Evolutionary conservation across 2,888 invertebrate genomes (phyloP), one percentile per base, ranked within the genome.

Genomic region (Mechanitis mazaeus): DNA sequence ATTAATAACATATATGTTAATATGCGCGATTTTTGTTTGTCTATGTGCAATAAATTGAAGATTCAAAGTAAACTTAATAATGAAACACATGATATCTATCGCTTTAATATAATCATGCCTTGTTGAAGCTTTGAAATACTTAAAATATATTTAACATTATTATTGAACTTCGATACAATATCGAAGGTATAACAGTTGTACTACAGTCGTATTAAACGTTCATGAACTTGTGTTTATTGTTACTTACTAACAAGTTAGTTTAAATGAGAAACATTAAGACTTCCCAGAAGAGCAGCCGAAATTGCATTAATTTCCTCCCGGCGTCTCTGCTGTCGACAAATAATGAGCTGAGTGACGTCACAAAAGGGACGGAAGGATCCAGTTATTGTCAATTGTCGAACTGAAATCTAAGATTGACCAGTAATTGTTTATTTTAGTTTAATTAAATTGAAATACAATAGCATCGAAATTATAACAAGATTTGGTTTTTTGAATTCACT

Each of bases 231-330:
- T 50, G 31, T 28, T 31, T 38, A 50, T 50, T 38, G 35, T 38
- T 50, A 58, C 42, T 42, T 12, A 56, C 38, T 33, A 50, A 50
- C 46, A 58, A 33, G 50, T 58, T 50, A 58, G 28, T 38, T 38
- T 58, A 58, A 58, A 28, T 58, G 38, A 50, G 42, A 20, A 12
- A 50, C 56, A 56, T 59, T 45, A 59, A 56, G 46, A 45, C 55
- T 56, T 59, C 62, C 47, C 53, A 59, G 62, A 59, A 63, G 58
- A 45, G 46, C 50, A 31, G 46, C 38, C 54, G 47, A 59, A 63
- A 65, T 61, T 63, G 61, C 55, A 56, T 58, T 65, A 56, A 65
- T 65, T 65, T 65, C 65, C 65, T 65, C 58, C 47, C 56, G 31
- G 58, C 58, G 55, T 63, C 55, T 42, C 55, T 35, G 12, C 33